Evolutionary conservation across 2,888 invertebrate genomes (phyloP).

Genomic region (Leptinotarsa rubiginosa): DNA sequence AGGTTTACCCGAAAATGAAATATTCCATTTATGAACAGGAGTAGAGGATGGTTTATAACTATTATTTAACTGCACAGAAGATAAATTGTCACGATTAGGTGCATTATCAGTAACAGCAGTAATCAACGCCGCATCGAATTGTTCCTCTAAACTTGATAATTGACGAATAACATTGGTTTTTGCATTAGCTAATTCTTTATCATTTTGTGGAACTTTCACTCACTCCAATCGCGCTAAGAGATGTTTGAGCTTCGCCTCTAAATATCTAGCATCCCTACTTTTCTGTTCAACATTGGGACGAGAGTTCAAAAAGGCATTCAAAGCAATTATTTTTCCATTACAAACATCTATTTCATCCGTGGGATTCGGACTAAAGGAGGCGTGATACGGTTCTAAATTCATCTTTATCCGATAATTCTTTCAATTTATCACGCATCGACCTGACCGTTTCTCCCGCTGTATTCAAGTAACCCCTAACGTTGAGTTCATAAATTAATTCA

Average conservation of each 20-base stretch:
- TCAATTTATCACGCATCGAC: too few species aligned
- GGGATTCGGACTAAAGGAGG: not conserved
- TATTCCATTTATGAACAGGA: not conserved
- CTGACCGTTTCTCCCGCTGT: too few species aligned
- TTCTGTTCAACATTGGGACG: too few species aligned
- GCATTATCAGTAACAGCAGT: not conserved
- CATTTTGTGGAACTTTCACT: not conserved
- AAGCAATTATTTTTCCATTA: too few species aligned
- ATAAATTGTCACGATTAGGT: not conserved
- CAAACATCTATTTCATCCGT: too few species aligned
- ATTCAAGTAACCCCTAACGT: too few species aligned
- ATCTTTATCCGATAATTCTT: too few species aligned
- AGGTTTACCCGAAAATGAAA: not conserved
- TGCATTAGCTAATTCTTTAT: not conserved
- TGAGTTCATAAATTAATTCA: not conserved
- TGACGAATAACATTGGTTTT: conserved; percentile 2
- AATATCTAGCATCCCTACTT: too few species aligned
- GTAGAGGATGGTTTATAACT: too few species aligned
- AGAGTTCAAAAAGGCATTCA: too few species aligned
- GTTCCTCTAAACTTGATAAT: not conserved
- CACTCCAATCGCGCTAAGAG: not conserved
- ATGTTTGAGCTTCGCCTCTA: too few species aligned
- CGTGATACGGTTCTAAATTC: too few species aligned
- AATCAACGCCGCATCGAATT: not conserved
- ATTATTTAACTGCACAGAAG: not conserved